Conservation (phyloP, 2,888 invertebrate species). For the Chesias legatella region DNA sequence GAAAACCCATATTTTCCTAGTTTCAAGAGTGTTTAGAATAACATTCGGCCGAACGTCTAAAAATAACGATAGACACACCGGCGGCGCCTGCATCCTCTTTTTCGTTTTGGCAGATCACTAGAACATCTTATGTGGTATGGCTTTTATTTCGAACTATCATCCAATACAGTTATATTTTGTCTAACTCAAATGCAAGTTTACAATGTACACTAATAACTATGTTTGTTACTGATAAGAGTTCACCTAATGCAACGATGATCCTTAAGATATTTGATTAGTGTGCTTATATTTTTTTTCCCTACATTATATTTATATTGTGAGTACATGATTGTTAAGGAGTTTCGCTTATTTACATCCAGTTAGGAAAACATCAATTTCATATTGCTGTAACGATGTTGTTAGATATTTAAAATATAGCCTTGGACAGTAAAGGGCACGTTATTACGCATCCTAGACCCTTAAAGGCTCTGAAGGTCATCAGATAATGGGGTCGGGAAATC, state of each 20-base stretch:
- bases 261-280: too few relatives aligned
- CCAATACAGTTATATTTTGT: too few relatives aligned
- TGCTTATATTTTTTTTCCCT: too few relatives aligned
- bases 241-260: too few relatives aligned
- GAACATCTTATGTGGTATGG: too few relatives aligned
- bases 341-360: too few relatives aligned
- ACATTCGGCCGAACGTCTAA: conserved; percentile 27
- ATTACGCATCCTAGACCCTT: conserved; percentile 35
- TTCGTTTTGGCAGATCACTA: conserved; percentile 1
- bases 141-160: too few relatives aligned
- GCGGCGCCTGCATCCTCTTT: conserved; percentile 38
- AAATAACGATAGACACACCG: conserved; percentile 39
- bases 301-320: too few relatives aligned
- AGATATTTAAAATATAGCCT: conserved; percentile 25
- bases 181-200: too few relatives aligned
- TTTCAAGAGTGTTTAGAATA: conserved; percentile 18
- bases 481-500: conserved; percentile 28
- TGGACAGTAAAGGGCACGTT: conserved; percentile 33
- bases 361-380: background rate
- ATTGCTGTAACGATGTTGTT: background rate
- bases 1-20: conserved; percentile 2
- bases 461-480: conserved; percentile 26
- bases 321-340: too few relatives aligned
- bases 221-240: too few relatives aligned
- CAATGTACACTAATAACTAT: too few relatives aligned